These are phyloP conservation scores for Penelope pileata DNA, from an alignment of 2,113 vertebrate species.

Conservation along the genomic window DNA sequence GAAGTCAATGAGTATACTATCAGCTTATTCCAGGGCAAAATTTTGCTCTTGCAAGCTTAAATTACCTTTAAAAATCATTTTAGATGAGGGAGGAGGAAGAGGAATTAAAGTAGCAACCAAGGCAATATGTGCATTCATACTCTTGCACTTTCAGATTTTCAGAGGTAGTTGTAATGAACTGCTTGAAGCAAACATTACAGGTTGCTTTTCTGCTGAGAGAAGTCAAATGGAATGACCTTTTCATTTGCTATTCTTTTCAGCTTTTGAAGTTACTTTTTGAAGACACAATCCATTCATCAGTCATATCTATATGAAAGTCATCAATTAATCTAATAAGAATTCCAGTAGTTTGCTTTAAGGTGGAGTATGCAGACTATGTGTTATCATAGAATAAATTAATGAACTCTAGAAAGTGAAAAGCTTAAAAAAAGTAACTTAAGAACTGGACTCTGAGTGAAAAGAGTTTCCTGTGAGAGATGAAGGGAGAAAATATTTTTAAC, in stretches of 20 bases:
- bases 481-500: neutral
- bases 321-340: neutral
- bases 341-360: neutral
- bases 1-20: neutral
- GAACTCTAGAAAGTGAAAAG: neutral
- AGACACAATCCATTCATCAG: neutral
- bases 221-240: constrained; percentile 53
- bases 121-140: neutral
- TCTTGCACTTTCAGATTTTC: neutral
- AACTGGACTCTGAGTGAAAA: neutral
- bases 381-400: neutral
- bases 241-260: constrained; percentile 11
- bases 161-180: constrained; percentile 6
- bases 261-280: constrained; percentile 51
- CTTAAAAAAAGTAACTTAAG: neutral
- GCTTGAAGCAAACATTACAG: constrained; percentile 27
- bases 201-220: constrained; percentile 45
- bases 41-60: neutral
- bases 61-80: neutral
- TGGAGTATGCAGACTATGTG: neutral
- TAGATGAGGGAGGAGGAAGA: neutral
- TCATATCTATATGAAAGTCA: neutral
- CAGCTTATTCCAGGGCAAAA: neutral
- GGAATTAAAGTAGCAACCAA: neutral
- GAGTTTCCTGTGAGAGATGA: neutral